phyloP scores from a whole-genome alignment of 2,888 invertebrate species.

The Schizaphis graminum region DNA sequence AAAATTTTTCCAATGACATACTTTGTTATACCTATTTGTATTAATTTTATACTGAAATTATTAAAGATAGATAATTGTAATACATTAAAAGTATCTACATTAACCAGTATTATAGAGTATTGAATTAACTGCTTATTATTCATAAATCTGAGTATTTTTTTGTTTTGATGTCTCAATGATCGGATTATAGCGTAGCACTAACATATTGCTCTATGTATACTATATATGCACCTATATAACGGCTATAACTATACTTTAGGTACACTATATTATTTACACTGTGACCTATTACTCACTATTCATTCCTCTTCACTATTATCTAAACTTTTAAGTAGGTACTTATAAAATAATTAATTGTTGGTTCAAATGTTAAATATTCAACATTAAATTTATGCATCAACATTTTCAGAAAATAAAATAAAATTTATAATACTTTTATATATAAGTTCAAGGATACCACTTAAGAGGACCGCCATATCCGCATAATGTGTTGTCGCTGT shows the following conservation, averaged over 20 bases:
- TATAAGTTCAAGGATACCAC: not conserved
- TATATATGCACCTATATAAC: not conserved
- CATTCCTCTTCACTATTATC: not conserved
- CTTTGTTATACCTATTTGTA: not conserved
- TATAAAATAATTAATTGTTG: not conserved
- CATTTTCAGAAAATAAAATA: not conserved
- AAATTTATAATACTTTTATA: not conserved
- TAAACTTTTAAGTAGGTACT: not conserved
- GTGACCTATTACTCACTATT: not conserved
- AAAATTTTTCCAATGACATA: not conserved
- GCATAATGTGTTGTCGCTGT: too few relatives aligned
- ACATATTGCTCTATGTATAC: not conserved
- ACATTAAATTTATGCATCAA: not conserved
- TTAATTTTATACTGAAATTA: not conserved
- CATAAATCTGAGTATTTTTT: not conserved
- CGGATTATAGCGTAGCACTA: not conserved
- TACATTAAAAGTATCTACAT: not conserved
- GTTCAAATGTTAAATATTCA: not conserved
- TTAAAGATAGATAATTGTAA: not conserved
- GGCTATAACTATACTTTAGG: not conserved
- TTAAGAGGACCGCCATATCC: not conserved
- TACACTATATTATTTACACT: not conserved
- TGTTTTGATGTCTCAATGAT: not conserved
- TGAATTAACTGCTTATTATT: not conserved
- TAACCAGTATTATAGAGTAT: not conserved